Evolutionary conservation across 2,113 vertebrate genomes (phyloP).

Genomic region (Oophaga pumilio): DNA sequence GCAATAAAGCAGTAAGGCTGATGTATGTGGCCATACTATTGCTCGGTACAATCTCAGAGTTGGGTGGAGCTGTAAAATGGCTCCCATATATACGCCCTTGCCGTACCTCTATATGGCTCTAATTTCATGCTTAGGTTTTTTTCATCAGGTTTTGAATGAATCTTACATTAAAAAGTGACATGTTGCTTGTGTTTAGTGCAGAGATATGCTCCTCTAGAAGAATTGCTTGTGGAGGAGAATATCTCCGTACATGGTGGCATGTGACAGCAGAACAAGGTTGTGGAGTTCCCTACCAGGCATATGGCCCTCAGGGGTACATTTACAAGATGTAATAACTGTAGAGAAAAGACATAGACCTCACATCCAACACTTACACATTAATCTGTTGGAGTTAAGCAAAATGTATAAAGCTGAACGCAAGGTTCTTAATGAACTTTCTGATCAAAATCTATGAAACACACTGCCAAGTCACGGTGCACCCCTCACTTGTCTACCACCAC

Average conservation of each 20-base stretch:
- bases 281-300: no score
- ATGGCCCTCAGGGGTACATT: no score
- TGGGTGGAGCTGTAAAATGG: background rate
- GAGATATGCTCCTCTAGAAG: background rate
- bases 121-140: background rate
- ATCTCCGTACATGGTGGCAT: background rate
- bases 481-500: no score
- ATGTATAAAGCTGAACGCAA: no score
- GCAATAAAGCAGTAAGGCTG: no score
- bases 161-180: background rate
- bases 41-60: background rate
- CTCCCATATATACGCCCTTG: background rate
- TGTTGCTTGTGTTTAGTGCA: background rate
- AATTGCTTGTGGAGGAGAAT: background rate
- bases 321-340: no score
- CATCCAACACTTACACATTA: no score
- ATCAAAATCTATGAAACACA: no score
- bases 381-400: no score
- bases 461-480: no score
- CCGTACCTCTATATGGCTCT: background rate
- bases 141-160: background rate
- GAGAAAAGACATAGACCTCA: no score
- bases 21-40: background rate
- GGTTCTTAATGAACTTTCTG: no score
- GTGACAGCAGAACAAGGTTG: background rate